Evolutionary conservation across 2,113 vertebrate species (phyloP).

Genomic region (Pedetes capensis): DNA sequence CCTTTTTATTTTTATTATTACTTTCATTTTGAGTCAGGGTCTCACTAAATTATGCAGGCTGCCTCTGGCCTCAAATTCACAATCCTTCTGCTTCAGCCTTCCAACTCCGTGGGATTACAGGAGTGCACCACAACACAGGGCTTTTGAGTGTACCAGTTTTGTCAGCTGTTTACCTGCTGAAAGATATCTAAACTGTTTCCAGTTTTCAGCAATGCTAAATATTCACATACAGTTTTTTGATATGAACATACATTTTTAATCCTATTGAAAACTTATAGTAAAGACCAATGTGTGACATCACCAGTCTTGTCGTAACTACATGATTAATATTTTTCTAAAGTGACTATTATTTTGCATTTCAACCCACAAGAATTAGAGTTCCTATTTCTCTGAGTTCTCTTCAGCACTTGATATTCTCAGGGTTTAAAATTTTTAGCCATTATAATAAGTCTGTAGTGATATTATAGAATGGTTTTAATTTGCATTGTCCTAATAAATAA

Average conservation of each 20-base stretch:
- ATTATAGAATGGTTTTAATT: neutral
- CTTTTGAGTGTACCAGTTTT: neutral
- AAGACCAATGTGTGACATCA: neutral
- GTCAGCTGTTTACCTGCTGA: neutral
- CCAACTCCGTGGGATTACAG: too few species aligned
- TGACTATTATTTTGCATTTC: neutral
- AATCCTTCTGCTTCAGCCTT: too few species aligned
- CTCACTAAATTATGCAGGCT: too few species aligned
- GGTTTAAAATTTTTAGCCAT: neutral
- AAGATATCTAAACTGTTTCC: neutral
- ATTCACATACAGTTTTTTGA: neutral
- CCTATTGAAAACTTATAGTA: neutral
- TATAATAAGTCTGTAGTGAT: neutral
- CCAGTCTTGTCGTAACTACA: neutral
- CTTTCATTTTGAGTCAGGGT: too few species aligned
- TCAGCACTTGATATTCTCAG: neutral
- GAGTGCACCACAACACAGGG: too few species aligned
- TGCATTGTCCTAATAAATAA: neutral
- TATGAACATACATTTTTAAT: neutral
- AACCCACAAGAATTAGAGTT: neutral
- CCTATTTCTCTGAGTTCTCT: neutral
- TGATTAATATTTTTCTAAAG: neutral
- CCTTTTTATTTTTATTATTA: too few species aligned
- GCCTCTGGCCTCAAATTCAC: too few species aligned
- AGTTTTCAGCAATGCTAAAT: neutral